Conservation (phyloP, 2,113 vertebrate genomes). For the Eublepharis macularius region DNA sequence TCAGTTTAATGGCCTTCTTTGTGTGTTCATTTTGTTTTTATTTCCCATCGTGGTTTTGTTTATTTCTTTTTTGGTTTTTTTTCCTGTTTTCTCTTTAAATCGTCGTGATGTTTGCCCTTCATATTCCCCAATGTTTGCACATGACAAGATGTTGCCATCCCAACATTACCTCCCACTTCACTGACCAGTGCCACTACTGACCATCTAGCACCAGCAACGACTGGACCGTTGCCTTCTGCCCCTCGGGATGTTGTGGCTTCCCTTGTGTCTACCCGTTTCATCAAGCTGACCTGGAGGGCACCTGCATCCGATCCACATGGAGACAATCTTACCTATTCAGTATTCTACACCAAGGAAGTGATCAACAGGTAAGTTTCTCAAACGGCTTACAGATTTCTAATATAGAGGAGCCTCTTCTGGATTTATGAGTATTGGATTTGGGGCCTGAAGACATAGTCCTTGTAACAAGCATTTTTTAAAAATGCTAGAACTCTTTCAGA, state of each 20-base stretch:
- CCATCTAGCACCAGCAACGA: slow-evolving; percentile 96
- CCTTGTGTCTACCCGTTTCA: slow-evolving; percentile 97
- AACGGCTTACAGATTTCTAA: neutral
- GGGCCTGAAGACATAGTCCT: neutral
- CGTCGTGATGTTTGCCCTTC: slow-evolving; percentile 83
- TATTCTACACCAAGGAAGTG: slow-evolving; percentile 94
- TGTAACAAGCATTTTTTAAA: neutral
- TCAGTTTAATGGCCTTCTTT: slow-evolving; percentile 86
- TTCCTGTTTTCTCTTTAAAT: slow-evolving; percentile 83
- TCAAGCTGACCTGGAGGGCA: slow-evolving; percentile 95
- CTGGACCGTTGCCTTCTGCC: slow-evolving; percentile 90
- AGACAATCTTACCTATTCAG: slow-evolving; percentile 94
- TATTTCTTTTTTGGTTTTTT: slow-evolving; percentile 88
- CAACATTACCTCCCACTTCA: slow-evolving; percentile 95
- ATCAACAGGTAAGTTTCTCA: slow-evolving; percentile 78
- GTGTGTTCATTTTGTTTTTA: slow-evolving; percentile 84
- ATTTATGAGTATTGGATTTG: neutral
- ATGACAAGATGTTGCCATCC: slow-evolving; percentile 95
- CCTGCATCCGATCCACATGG: slow-evolving; percentile 91
- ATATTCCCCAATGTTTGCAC: slow-evolving; percentile 84
- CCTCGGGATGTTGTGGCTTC: slow-evolving; percentile 96
- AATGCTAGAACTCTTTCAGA: too few relatives aligned
- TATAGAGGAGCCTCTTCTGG: neutral
- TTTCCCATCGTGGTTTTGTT: slow-evolving; percentile 89
- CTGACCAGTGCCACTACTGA: slow-evolving; percentile 99